phyloP scores from a whole-genome alignment of 2,797 vertebrate genomes.

The Chromobotia macracanthus region DNA sequence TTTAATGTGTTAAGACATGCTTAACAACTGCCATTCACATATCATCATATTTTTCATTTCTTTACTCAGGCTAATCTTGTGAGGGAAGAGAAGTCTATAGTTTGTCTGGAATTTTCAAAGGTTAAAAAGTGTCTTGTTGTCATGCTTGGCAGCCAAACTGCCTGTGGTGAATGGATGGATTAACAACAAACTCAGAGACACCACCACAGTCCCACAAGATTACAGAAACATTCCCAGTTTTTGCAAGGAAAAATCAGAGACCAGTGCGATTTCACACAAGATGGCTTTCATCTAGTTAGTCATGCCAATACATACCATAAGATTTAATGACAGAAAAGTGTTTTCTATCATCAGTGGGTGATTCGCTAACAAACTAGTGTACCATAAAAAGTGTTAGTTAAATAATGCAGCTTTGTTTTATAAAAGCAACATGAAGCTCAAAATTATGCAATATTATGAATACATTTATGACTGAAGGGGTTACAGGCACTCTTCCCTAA shows the following conservation, averaged over 20 bases:
- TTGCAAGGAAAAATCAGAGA: constrained; percentile 38
- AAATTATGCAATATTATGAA: too few species aligned
- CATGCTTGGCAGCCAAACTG: constrained; percentile 43
- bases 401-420: too few species aligned
- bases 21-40: constrained; percentile 4
- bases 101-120: constrained; percentile 60
- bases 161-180: constrained; percentile 52
- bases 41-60: constrained; percentile 45
- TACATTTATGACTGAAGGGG: too few species aligned
- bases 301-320: constrained; percentile 14
- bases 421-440: too few species aligned
- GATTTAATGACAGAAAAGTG: too few species aligned
- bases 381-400: too few species aligned
- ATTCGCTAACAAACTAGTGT: too few species aligned
- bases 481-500: too few species aligned
- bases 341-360: too few species aligned
- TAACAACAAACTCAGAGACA: constrained; percentile 55
- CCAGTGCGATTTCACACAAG: constrained; percentile 4
- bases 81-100: constrained; percentile 40
- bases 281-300: constrained; percentile 1
- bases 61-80: constrained; percentile 38
- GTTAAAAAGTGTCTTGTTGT: constrained; percentile 47
- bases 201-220: constrained; percentile 52
- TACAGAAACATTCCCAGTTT: constrained; percentile 56
- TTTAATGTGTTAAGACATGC: constrained; percentile 46